Base-by-base conservation (phyloP, 2,888 invertebrate species). In the Parnassius apollo region DNA sequence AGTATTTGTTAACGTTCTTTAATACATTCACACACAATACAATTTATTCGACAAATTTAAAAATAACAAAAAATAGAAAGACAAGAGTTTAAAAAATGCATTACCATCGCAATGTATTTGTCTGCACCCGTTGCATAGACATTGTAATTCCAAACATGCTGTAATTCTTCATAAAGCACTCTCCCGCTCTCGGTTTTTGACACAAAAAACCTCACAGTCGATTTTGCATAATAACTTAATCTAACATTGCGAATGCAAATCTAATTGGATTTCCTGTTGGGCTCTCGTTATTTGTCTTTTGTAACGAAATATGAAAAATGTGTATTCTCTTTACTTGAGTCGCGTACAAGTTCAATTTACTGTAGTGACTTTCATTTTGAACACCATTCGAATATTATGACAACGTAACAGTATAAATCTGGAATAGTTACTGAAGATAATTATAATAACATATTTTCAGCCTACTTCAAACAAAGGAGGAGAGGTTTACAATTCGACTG, bases 171-270 rank as follows among this genome's bases (percentile, higher is more conserved):
- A 65, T 69, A 68, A 69, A 70, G 69, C 71, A 66, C 56, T 59
- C 54, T 49, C 45, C 62, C 42, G 42, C 35, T 42, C 56, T 72
- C 72, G 71, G 65, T 76, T 80, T 84, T 75, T 78, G 75, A 78
- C 76, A 75, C 75, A 85, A 86, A 85, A 82, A 74, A 78, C 76
- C 77, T 76, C 69, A 69, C 72, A 82, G 78, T 79, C 79, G 83
- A 86, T 86, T 88, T 87, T 83, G 83, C 85, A 87, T 85, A 85
- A 85, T 85, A 86, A 86, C 81, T 86, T 87, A 85, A 87, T 85
- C 82, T 85, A 83, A 75, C 74, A 75, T 74, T 72, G 72, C 69
- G 74, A 78, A 75, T 72, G 80, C 81, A 81, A 82, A 80, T 78
- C 76, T 86, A 86, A 88, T 86, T 86, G 81, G 76, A 82, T 86